phyloP scores from a whole-genome alignment of 1,140 invertebrate species.

The Ips nitidus region DNA sequence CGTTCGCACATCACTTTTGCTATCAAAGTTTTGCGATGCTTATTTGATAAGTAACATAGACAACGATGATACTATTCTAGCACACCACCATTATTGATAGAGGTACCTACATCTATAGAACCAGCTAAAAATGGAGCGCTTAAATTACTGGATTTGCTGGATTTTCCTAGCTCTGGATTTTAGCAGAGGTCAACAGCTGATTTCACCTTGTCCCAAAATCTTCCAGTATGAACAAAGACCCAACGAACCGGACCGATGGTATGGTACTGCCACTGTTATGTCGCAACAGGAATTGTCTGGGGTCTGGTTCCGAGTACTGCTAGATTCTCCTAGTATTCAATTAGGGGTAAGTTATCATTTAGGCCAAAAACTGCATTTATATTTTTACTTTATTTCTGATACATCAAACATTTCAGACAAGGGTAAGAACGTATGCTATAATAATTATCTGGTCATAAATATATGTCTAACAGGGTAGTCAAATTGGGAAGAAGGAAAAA shows the following conservation, averaged over 20 bases:
- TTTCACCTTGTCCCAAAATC: slow-evolving; percentile 46
- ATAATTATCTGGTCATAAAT: too few relatives aligned
- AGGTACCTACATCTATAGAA: too few relatives aligned
- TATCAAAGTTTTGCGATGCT: too few relatives aligned
- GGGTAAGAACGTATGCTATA: too few relatives aligned
- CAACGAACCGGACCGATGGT: slow-evolving; percentile 44
- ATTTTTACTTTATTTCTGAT: too few relatives aligned
- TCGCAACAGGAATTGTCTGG: slow-evolving; percentile 42
- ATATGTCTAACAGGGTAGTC: neutral
- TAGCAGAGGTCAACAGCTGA: slow-evolving; percentile 16
- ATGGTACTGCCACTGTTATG: slow-evolving; percentile 42
- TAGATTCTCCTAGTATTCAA: slow-evolving; percentile 44
- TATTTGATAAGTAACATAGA: too few relatives aligned
- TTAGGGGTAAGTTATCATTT: slow-evolving; percentile 45
- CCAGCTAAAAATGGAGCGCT: too few relatives aligned
- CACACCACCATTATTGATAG: too few relatives aligned
- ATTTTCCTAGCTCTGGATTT: neutral
- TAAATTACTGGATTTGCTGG: neutral
- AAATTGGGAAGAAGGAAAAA: too few relatives aligned
- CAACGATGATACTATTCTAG: too few relatives aligned
- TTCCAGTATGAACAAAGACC: slow-evolving; percentile 43
- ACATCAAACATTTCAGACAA: too few relatives aligned
- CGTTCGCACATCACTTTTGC: too few relatives aligned
- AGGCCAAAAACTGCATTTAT: neutral
- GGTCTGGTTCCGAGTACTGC: slow-evolving; percentile 45